These are phyloP conservation scores for Scaptomyza flava DNA, from an alignment of 2,888 invertebrate genomes.

Conservation along the genomic window DNA sequence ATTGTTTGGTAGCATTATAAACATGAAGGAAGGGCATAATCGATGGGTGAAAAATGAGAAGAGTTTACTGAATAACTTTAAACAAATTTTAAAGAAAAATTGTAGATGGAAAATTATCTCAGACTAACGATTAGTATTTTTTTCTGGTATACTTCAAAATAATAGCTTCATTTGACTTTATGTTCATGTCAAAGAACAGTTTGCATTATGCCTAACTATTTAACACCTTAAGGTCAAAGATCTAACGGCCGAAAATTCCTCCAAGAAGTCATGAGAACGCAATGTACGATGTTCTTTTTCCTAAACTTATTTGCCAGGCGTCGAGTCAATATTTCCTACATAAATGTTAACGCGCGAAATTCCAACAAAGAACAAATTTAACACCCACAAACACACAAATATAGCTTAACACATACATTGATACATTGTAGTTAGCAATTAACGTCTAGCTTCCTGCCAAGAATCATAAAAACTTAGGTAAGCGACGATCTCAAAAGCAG, in stretches of 20 bases:
- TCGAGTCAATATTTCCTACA: slow-evolving; percentile 37
- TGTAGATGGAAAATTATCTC: background rate
- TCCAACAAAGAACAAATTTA: slow-evolving; percentile 54
- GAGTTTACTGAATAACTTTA: background rate
- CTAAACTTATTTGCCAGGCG: slow-evolving; percentile 23
- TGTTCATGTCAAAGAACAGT: background rate
- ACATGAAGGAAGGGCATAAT: background rate
- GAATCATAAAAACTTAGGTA: slow-evolving; percentile 31
- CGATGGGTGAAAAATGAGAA: background rate
- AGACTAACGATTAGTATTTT: background rate
- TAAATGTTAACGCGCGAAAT: slow-evolving; percentile 74
- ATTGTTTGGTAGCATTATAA: slow-evolving; percentile 30
- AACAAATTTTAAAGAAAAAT: too few relatives aligned
- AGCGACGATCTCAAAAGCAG: background rate
- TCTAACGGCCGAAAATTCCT: slow-evolving; percentile 26
- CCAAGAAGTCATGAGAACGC: slow-evolving; percentile 44
- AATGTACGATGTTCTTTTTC: slow-evolving; percentile 8
- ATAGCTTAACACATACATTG: slow-evolving; percentile 17
- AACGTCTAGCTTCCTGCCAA: slow-evolving; percentile 25
- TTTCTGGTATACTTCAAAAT: background rate
- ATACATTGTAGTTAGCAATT: slow-evolving; percentile 57
- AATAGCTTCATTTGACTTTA: background rate
- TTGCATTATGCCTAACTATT: slow-evolving; percentile 3
- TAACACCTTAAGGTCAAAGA: slow-evolving; percentile 61
- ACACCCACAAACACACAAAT: slow-evolving; percentile 57